phyloP scores from a whole-genome alignment of 2,797 vertebrate genomes.

The Oryzias sinensis region DNA sequence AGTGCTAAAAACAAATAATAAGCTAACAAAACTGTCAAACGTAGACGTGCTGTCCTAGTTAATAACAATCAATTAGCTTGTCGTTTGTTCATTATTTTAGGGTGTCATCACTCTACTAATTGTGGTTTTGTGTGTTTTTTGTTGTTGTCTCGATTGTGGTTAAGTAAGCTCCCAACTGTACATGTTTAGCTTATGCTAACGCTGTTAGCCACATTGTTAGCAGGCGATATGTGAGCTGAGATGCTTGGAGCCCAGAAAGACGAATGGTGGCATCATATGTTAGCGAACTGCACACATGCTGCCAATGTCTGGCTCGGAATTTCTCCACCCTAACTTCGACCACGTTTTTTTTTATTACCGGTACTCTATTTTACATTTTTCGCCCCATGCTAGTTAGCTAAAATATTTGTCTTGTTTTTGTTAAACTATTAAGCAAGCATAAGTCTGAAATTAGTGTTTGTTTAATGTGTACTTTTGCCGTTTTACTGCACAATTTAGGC shows the following conservation, averaged over 20 bases:
- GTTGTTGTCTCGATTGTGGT: not conserved
- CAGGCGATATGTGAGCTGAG: conserved; percentile 24
- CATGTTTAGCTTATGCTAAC: conserved; percentile 25
- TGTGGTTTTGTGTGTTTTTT: not conserved
- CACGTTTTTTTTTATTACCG: not conserved
- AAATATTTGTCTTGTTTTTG: conserved; percentile 7
- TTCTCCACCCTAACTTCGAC: too few species aligned
- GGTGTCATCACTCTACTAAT: not conserved
- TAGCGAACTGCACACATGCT: not conserved
- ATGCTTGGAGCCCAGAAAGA: conserved; percentile 17
- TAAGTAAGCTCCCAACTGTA: not conserved
- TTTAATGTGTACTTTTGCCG: not conserved
- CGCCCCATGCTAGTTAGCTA: conserved; percentile 1
- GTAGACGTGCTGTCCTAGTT: too few species aligned
- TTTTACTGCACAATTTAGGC: too few species aligned
- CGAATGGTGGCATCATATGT: conserved; percentile 16
- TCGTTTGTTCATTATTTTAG: too few species aligned
- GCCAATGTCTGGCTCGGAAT: not conserved
- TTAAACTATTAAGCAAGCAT: not conserved
- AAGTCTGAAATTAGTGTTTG: not conserved
- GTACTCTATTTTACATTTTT: not conserved
- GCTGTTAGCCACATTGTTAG: conserved; percentile 62
- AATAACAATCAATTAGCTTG: not conserved
- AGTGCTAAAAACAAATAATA: conserved; percentile 70
- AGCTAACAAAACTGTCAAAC: conserved; percentile 27